Percentiles rank a stretch among this genome's conserved stretches.
Conservation (phyloP, 1,140 invertebrate genomes). For the Megalonaias nervosa region DNA sequence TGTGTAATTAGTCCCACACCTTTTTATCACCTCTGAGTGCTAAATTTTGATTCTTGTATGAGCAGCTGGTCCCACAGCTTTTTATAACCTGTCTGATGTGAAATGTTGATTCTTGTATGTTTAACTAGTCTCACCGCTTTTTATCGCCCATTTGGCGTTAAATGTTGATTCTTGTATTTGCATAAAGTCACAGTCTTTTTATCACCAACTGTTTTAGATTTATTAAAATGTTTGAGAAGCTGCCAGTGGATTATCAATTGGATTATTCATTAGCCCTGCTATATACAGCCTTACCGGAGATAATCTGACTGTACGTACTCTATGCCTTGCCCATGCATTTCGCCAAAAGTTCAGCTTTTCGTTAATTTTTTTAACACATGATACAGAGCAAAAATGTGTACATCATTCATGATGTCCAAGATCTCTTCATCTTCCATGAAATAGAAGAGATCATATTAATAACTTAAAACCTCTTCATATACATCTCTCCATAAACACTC, state of each 20-base stretch:
- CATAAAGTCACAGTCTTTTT: too few species aligned
- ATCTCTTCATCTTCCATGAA: background rate
- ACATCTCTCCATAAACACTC: conserved; percentile 44
- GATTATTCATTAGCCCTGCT: background rate
- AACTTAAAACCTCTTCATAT: conserved; percentile 27
- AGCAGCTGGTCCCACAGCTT: too few species aligned
- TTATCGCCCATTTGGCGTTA: too few species aligned
- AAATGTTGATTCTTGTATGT: too few species aligned
- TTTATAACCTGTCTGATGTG: too few species aligned
- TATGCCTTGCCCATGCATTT: conserved; percentile 22
- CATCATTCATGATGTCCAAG: conserved; percentile 18
- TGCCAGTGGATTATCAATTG: background rate
- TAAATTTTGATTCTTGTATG: too few species aligned
- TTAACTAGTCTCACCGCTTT: too few species aligned
- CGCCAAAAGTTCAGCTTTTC: conserved; percentile 15
- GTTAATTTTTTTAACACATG: conserved; percentile 28
- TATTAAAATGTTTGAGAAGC: background rate
- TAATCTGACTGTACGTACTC: conserved; percentile 30
- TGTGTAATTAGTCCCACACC: too few species aligned
- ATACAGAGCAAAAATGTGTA: conserved; percentile 25
- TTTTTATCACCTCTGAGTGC: too few species aligned
- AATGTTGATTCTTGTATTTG: too few species aligned
- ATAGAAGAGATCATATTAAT: conserved; percentile 35
- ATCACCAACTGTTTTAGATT: too few species aligned
- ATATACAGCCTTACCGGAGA: conserved; percentile 19